These are phyloP conservation scores for Lytechinus variegatus DNA, from an alignment of 35 echinoderm and acorn worm species.

Conservation along the genomic window DNA sequence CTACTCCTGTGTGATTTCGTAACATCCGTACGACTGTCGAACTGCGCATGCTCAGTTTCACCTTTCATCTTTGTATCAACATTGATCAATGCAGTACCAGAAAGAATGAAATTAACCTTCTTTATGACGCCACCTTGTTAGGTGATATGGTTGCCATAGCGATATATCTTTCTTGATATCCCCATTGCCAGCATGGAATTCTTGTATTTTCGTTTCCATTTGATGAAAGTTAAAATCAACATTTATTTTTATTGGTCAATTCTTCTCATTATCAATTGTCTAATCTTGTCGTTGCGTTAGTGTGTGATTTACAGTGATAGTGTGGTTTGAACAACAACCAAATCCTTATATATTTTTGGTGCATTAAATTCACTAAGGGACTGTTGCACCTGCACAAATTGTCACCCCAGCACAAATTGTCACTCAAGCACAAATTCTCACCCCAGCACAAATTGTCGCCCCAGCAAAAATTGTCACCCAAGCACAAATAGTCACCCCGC, in stretches of 20 bases:
- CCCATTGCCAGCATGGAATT: conserved; percentile 35
- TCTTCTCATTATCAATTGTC: background rate
- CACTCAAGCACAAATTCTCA: too few species aligned
- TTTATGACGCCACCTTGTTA: conserved; percentile 17
- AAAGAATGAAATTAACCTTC: conserved; percentile 14
- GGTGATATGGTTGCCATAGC: conserved; percentile 39
- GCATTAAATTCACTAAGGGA: too few species aligned
- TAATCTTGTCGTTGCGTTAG: too few species aligned
- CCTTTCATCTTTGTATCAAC: background rate
- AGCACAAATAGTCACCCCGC: too few species aligned
- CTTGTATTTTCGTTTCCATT: conserved; percentile 42
- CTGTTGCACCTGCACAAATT: too few species aligned
- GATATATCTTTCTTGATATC: background rate
- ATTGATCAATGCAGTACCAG: background rate
- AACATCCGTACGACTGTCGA: background rate
- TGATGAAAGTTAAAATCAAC: background rate
- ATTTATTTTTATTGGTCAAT: too few species aligned
- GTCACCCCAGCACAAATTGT: too few species aligned
- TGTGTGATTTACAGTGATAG: too few species aligned
- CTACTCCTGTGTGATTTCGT: background rate
- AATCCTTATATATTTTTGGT: too few species aligned
- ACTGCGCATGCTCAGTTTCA: background rate
- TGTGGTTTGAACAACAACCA: too few species aligned
- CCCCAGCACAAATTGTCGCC: too few species aligned
- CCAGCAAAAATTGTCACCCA: too few species aligned